A percentile compares a stretch with the other conserved stretches of the same genome.
Conservation (phyloP, 2,113 vertebrate species). For the Neolamprologus modestus region DNA sequence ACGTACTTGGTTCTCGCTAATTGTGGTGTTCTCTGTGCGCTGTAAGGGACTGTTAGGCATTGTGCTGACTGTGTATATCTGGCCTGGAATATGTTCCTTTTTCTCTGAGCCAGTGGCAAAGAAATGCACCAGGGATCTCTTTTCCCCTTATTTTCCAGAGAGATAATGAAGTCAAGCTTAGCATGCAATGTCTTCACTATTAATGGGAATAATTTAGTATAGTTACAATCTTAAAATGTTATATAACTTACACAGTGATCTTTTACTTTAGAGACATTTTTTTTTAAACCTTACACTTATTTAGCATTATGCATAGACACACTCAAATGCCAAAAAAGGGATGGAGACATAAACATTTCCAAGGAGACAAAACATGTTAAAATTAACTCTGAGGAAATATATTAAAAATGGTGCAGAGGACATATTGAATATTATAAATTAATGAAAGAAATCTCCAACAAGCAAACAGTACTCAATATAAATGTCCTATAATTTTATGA, state of each 20-base stretch:
- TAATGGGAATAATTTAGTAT: not conserved
- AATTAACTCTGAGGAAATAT: not conserved
- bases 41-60: not conserved
- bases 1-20: not conserved
- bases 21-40: slow-evolving; percentile 4
- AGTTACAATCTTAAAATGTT: not conserved
- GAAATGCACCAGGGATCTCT: not conserved
- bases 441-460: not conserved
- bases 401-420: not conserved
- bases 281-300: not conserved
- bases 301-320: not conserved
- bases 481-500: not conserved
- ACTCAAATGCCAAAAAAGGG: not conserved
- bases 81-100: not conserved
- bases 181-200: not conserved
- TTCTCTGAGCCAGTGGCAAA: not conserved
- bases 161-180: not conserved
- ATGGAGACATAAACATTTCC: not conserved
- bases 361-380: not conserved
- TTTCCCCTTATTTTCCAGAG: not conserved
- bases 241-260: not conserved
- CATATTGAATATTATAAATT: not conserved
- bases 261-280: not conserved
- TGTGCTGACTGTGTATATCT: slow-evolving; percentile 20
- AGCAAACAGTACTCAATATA: not conserved